These are phyloP conservation scores for Phainopepla nitens DNA, from an alignment of 2,113 vertebrate species.

Conservation along the genomic window DNA sequence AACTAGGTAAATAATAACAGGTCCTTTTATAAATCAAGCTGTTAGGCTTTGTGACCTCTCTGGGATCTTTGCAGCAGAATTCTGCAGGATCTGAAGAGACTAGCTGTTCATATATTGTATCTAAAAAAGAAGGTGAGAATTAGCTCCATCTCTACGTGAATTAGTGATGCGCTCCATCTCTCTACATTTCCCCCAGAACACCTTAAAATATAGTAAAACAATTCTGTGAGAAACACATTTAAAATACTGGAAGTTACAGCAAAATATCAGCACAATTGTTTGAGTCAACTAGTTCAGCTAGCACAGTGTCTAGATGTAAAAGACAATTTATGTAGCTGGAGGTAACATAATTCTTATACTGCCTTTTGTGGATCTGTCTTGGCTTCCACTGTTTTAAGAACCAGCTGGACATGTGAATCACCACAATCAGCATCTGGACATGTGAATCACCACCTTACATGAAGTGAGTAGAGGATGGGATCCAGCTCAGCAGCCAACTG, in stretches of 20 bases:
- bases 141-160: not conserved
- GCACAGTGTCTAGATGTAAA: not conserved
- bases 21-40: not conserved
- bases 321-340: not conserved
- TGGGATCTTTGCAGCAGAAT: not conserved
- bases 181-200: not conserved
- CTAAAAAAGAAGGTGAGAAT: not conserved
- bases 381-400: not conserved
- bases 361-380: not conserved
- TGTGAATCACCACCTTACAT: fast-evolving
- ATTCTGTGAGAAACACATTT: not conserved
- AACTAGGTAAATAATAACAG: not conserved
- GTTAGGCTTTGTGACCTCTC: not conserved
- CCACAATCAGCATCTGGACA: not conserved
- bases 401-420: not conserved
- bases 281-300: not conserved
- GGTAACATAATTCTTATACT: not conserved
- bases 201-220: not conserved
- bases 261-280: not conserved
- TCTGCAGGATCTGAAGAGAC: not conserved
- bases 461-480: not conserved
- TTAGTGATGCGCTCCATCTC: too few species aligned
- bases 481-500: not conserved
- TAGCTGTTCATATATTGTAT: not conserved
- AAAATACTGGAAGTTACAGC: not conserved